These are phyloP conservation scores for Agrotis exclamationis DNA, from an alignment of 2,888 invertebrate genomes.

Conservation along the genomic window DNA sequence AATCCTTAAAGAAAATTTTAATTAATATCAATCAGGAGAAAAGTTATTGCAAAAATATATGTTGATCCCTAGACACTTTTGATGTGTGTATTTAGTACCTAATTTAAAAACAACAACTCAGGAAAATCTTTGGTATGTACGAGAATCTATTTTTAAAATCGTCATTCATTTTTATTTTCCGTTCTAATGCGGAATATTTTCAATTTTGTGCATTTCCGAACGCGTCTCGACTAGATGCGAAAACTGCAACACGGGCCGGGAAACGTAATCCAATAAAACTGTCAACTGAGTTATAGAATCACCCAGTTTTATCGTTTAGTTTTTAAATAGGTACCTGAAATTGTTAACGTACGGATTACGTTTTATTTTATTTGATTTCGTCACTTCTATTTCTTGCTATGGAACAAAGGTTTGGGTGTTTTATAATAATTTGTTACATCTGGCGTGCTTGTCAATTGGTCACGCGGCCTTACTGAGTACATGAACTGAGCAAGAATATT, in stretches of 20 bases:
- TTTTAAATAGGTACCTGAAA: not conserved
- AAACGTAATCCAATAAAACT: slow-evolving; percentile 6
- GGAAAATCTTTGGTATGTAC: not conserved
- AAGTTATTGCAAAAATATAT: too few relatives aligned
- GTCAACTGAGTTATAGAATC: slow-evolving; percentile 10
- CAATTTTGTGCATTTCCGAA: slow-evolving; percentile 19
- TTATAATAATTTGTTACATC: slow-evolving; percentile 59
- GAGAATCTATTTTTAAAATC: too few relatives aligned
- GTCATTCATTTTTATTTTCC: not conserved
- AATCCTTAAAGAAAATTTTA: too few relatives aligned
- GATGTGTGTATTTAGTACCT: too few relatives aligned
- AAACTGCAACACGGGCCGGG: slow-evolving; percentile 2
- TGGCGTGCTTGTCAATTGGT: slow-evolving; percentile 70
- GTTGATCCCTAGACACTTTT: too few relatives aligned
- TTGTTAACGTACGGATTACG: not conserved
- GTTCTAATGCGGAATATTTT: slow-evolving; percentile 1
- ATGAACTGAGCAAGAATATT: slow-evolving; percentile 59
- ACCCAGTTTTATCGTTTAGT: not conserved
- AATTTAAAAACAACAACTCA: not conserved
- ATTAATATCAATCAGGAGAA: too few relatives aligned
- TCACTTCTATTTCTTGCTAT: slow-evolving; percentile 1
- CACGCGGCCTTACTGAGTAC: slow-evolving; percentile 61
- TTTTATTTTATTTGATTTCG: slow-evolving; percentile 10
- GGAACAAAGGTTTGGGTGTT: slow-evolving; percentile 42
- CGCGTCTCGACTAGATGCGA: not conserved